Evolutionary conservation across 2,797 vertebrate genomes (phyloP), one percentile per base, ranked within the genome.

Genomic region (Morus bassanus): DNA sequence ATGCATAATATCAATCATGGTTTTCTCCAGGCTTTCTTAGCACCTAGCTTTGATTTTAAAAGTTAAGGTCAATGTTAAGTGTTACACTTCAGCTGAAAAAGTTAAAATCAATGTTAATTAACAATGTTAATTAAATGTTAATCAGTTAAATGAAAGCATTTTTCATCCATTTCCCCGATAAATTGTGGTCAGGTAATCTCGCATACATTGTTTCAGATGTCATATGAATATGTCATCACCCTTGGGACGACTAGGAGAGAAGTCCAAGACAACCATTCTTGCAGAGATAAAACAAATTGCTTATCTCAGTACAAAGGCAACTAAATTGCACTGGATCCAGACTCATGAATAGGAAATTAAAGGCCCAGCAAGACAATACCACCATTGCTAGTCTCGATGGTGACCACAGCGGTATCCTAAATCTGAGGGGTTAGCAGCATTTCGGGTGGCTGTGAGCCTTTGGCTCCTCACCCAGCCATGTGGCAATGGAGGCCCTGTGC

Each of bases 41-140:
- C 94, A 98, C 96, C 96, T 97, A 95, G 89, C 80, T 97, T 97
- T 98, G 97, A 96, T 98, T 98, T 97, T 94, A 96, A 97, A 98
- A 98, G 97, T 97, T 98, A 97, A 98, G 98, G 97, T 98, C 97
- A 97, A 74, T 97, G 97, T 97, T 97, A 98, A 98, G 96, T 97
- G 97, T 96, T 97, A 97, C 81, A 97, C 96, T 97, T 98, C 96
- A 97, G 70, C 93, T 96, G 97, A 97, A 97, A 98, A 98, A 98
- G 92, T 98, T 97, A 97, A 97, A 98, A 97, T 97, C 96, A 96
- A 88, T 98, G 97, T 97, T 98, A 98, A 98, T 98, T 98, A 98
- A 98, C 95, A 97, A 95, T 97, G 97, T 97, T 98, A 98, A 98
- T 98, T 97, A 98, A 98, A 98, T 98, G 97, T 97, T 98, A 98